Conservation (phyloP, 2,113 vertebrate genomes). For the Nesoenas mayeri region DNA sequence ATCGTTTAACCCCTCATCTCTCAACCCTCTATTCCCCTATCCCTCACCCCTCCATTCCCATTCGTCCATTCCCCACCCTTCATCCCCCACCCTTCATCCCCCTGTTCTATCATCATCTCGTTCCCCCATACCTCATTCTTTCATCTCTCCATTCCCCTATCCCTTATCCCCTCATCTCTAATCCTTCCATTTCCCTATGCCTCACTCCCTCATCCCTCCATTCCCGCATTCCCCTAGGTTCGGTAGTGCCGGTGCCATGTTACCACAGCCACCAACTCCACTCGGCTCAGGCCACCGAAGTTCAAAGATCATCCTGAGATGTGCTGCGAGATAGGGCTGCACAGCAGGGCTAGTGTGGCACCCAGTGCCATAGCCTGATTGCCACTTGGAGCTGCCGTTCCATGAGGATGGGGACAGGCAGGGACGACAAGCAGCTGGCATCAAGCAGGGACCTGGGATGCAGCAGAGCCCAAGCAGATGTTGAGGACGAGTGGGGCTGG, state of each 20-base stretch:
- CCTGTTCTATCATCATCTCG: too few relatives aligned
- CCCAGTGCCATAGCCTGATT: not conserved
- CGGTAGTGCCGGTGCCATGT: rapidly evolving
- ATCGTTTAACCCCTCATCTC: too few relatives aligned
- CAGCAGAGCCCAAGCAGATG: rapidly evolving
- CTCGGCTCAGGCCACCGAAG: not conserved
- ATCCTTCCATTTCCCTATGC: rapidly evolving
- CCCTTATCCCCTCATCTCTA: not conserved
- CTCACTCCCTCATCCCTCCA: not conserved
- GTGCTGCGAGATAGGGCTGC: not conserved
- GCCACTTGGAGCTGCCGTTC: not conserved
- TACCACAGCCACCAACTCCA: not conserved
- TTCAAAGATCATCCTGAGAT: not conserved
- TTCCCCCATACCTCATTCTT: not conserved
- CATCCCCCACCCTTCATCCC: not conserved
- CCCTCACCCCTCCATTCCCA: not conserved
- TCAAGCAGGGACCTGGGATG: not conserved
- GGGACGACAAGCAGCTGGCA: not conserved
- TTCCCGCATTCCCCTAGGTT: not conserved
- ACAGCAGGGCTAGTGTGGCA: not conserved
- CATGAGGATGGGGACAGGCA: not conserved
- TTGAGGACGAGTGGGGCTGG: rapidly evolving
- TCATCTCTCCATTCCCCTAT: not conserved
- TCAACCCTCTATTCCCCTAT: not conserved
- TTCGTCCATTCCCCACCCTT: not conserved